Evolutionary conservation across 2,888 invertebrate genomes (phyloP).

Genomic region (Merodon equestris): DNA sequence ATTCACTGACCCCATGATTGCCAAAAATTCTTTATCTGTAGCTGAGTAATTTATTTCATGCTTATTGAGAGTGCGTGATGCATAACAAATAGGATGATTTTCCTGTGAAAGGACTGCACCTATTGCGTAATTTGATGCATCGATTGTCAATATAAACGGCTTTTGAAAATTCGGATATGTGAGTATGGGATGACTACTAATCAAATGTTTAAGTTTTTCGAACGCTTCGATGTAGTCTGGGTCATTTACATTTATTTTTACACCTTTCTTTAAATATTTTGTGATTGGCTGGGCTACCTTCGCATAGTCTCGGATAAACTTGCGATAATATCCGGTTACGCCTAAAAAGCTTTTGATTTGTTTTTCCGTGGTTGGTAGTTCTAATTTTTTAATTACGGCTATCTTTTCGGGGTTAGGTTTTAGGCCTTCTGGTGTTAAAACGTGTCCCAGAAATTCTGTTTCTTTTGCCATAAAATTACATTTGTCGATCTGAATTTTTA

Average conservation of each 20-base stretch:
- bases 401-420: slow-evolving; percentile 70
- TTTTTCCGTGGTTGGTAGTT: slow-evolving; percentile 61
- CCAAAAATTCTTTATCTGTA: too few species aligned
- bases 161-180: slow-evolving; percentile 31
- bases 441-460: slow-evolving; percentile 57
- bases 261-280: slow-evolving; percentile 37
- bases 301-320: slow-evolving; percentile 67
- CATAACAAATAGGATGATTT: slow-evolving; percentile 7
- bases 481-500: slow-evolving; percentile 24
- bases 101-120: slow-evolving; percentile 19
- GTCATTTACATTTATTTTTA: slow-evolving; percentile 26
- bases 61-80: background rate
- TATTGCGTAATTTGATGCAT: slow-evolving; percentile 14
- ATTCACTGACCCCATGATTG: too few species aligned
- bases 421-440: slow-evolving; percentile 69
- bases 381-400: slow-evolving; percentile 61
- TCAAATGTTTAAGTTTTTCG: slow-evolving; percentile 28
- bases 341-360: too few species aligned
- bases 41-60: slow-evolving; percentile 2
- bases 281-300: slow-evolving; percentile 50
- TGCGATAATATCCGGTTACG: slow-evolving; percentile 70
- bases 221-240: slow-evolving; percentile 32
- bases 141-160: background rate
- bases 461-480: slow-evolving; percentile 70
- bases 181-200: slow-evolving; percentile 14